Evolutionary conservation across 2,113 vertebrate species (phyloP).

Genomic region (Paedocypris sp.): DNA sequence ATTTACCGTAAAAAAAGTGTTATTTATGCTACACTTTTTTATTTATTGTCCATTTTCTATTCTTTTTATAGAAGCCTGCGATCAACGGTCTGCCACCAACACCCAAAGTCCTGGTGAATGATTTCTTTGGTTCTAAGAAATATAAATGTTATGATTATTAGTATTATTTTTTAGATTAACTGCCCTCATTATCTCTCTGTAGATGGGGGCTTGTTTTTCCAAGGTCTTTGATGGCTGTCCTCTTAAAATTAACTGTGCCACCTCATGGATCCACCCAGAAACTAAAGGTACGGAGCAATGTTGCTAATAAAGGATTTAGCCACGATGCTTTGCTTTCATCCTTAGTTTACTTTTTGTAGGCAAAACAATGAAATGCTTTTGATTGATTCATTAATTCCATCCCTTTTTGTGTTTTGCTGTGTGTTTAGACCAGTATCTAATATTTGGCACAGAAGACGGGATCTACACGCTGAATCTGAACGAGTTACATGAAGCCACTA

Average conservation of each 20-base stretch:
- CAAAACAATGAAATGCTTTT: too few relatives aligned
- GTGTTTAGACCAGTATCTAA: constrained; percentile 76
- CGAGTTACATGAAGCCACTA: constrained; percentile 92
- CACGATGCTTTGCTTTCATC: too few relatives aligned
- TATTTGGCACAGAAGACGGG: constrained; percentile 95
- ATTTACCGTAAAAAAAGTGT: neutral
- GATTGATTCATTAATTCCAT: too few relatives aligned
- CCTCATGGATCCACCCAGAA: constrained; percentile 97
- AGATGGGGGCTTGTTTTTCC: constrained; percentile 99
- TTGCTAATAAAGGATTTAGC: too few relatives aligned
- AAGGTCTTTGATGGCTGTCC: constrained; percentile 98
- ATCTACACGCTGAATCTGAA: constrained; percentile 97
- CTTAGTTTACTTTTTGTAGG: too few relatives aligned
- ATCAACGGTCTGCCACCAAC: constrained; percentile 97
- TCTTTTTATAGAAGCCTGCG: constrained; percentile 71
- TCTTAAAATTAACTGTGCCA: constrained; percentile 96
- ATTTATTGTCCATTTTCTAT: constrained; percentile 12
- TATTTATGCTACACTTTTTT: too few relatives aligned
- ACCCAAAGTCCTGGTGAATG: constrained; percentile 94
- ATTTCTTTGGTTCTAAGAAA: too few relatives aligned
- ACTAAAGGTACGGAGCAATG: constrained; percentile 85
- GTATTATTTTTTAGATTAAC: too few relatives aligned
- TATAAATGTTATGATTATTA: too few relatives aligned
- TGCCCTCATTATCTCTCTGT: constrained; percentile 24
- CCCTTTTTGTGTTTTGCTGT: neutral